Evolutionary conservation across 2,113 vertebrate species (phyloP).

Genomic region (Trematocara macrostoma): DNA sequence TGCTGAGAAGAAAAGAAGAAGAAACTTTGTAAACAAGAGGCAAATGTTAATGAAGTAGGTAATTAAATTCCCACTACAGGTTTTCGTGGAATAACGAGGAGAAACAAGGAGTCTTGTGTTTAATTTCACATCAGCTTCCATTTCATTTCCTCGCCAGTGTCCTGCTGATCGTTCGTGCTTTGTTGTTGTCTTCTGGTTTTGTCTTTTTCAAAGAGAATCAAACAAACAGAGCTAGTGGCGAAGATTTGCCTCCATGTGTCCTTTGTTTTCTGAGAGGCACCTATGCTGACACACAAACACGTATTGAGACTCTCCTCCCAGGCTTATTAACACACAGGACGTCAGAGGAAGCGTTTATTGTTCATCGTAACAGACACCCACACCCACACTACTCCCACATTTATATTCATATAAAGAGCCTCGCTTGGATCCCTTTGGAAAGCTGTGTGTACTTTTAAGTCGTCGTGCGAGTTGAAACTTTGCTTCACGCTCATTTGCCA

Average conservation of each 20-base stretch:
- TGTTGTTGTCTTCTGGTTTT: neutral
- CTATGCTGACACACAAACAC: neutral
- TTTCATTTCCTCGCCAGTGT: constrained; percentile 22
- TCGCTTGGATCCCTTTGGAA: constrained; percentile 4
- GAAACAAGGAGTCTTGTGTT: neutral
- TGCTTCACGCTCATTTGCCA: constrained; percentile 36
- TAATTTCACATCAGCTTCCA: neutral
- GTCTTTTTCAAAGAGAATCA: neutral
- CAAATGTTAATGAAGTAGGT: neutral
- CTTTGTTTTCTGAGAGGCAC: constrained; percentile 6
- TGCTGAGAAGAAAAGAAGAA: neutral
- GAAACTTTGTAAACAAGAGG: neutral
- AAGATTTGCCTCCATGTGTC: constrained; percentile 4
- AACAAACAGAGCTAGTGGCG: neutral
- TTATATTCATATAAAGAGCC: constrained; percentile 8
- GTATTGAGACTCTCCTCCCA: neutral
- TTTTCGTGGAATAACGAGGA: neutral
- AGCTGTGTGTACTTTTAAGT: constrained; percentile 34
- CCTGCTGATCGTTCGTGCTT: constrained; percentile 13
- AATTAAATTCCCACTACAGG: neutral
- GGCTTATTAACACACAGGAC: neutral
- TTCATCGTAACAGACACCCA: neutral
- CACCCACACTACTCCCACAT: neutral
- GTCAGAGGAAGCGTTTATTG: neutral
- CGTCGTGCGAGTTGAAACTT: constrained; percentile 3